Base-by-base conservation (phyloP, 2,113 vertebrate genomes). In the Sapayoa aenigma region DNA sequence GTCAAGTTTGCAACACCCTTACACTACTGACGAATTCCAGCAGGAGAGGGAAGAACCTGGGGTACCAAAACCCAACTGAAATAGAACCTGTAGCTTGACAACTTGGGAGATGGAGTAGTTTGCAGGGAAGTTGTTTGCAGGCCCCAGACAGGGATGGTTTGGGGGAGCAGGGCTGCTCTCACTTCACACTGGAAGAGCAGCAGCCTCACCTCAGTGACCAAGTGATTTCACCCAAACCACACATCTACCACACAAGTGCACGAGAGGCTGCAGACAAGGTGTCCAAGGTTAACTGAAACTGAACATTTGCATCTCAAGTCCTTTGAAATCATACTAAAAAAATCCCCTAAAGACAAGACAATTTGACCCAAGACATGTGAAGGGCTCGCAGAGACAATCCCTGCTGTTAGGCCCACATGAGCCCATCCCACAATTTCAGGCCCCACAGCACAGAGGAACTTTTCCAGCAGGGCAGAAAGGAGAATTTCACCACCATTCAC, bases 361-460 rank as follows among this genome's bases (percentile, higher is more conserved):
- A 63, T 25, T 2, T 9, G 8, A 56, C 25, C 31, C 22, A 28
- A 15, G n/a, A 13, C 5, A 9, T 42, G 47, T 0, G 0, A 22
- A 37, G n/a, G 37, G 37, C 28, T 63, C 0, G 10, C 53, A 42
- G 49, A 59, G 55, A 23, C 35, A 50, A 49, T 23, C 19, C 52
- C 21, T 14, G 63, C 63, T 22, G 5, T 20, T 20, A 20, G 46
- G 12, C 5, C 14, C 58, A 37, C 11, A 27, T 0, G 3, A 5
- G 15, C 9, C 6, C 42, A n/a, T 8, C 10, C 49, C 50, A 33
- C 1, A 3, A 2, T 23, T 21, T 66, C 37, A n/a, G 59, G 24
- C 10, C 8, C 14, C 42, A 20, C 33, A 35, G 41, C 0, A 2
- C 67, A 62, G 46, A 78, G n/a, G 39, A 73, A 42, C 25, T 55